Conservation (phyloP, 2,797 vertebrate genomes). For the Lacerta agilis region DNA sequence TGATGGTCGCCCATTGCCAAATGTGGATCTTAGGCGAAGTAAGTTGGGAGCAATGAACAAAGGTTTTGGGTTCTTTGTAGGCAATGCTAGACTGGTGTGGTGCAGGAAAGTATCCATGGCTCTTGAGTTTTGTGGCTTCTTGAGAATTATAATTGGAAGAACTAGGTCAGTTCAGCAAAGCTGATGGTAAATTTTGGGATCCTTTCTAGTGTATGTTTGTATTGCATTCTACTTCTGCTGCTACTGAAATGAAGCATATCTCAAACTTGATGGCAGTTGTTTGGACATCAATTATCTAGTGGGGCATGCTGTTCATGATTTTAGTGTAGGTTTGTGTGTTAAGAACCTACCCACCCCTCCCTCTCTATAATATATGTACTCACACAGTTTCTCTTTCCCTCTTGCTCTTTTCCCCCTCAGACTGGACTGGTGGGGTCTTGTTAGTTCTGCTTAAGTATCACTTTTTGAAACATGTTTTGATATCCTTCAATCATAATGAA, state of each 20-base stretch:
- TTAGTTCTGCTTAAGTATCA: slow-evolving; percentile 4
- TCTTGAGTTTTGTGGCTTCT: not conserved
- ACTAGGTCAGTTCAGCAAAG: accelerated
- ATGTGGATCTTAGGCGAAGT: slow-evolving; percentile 80
- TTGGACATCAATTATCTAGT: not conserved
- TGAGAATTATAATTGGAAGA: not conserved
- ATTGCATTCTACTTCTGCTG: not conserved
- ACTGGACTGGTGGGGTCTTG: not conserved
- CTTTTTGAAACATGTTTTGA: accelerated
- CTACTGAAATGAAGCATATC: not conserved
- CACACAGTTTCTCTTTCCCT: not conserved
- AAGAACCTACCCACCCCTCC: too few relatives aligned
- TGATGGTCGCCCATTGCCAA: slow-evolving; percentile 63
- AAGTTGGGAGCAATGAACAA: slow-evolving; percentile 61
- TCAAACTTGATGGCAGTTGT: not conserved
- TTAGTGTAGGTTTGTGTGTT: not conserved
- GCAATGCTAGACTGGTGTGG: accelerated
- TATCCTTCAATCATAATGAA: slow-evolving; percentile 32
- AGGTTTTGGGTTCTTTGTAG: not conserved
- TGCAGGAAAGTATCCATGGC: not conserved
- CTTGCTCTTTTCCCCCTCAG: not conserved
- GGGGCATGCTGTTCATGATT: not conserved
- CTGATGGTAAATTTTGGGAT: not conserved
- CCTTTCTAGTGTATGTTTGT: not conserved
- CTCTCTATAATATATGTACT: not conserved